phyloP scores from a whole-genome alignment of 53 echinoderm and acorn worm genomes.

The Henricia sp. region DNA sequence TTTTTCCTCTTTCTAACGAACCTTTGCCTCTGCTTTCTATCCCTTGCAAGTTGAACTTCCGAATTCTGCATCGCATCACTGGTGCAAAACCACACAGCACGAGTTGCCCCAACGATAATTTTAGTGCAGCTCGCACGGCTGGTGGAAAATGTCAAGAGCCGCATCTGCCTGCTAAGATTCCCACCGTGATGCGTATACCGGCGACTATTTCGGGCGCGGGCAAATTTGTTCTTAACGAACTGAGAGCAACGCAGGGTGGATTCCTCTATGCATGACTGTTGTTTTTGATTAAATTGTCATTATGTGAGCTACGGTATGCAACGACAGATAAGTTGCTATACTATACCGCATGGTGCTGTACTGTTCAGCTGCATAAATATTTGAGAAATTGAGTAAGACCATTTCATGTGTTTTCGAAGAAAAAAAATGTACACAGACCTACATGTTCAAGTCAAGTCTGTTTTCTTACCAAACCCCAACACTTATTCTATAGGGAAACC shows the following conservation, averaged over 20 bases:
- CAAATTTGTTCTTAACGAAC: slow-evolving; percentile 36
- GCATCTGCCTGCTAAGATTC: neutral
- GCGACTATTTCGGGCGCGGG: slow-evolving; percentile 7
- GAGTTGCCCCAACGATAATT: neutral
- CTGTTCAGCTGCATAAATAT: neutral
- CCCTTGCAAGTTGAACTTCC: neutral
- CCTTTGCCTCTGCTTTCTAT: neutral
- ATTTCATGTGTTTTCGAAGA: too few species aligned
- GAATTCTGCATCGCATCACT: neutral
- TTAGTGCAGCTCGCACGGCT: neutral
- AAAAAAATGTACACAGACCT: too few species aligned
- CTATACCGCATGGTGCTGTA: neutral
- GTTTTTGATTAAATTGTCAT: slow-evolving; percentile 41
- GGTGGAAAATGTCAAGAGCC: slow-evolving; percentile 30
- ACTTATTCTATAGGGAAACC: too few species aligned
- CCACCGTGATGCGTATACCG: slow-evolving; percentile 8
- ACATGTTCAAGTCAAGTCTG: too few species aligned
- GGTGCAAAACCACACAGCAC: neutral
- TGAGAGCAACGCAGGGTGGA: neutral
- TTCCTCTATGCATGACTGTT: slow-evolving; percentile 40
- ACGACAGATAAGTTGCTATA: neutral
- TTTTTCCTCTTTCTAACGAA: too few species aligned
- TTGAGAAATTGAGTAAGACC: too few species aligned
- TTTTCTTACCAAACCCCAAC: too few species aligned
- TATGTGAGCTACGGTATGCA: slow-evolving; percentile 9